Percentiles rank a stretch among this genome's conserved stretches.
Conservation (phyloP, 2,797 vertebrate genomes). For the Bradypus variegatus region DNA sequence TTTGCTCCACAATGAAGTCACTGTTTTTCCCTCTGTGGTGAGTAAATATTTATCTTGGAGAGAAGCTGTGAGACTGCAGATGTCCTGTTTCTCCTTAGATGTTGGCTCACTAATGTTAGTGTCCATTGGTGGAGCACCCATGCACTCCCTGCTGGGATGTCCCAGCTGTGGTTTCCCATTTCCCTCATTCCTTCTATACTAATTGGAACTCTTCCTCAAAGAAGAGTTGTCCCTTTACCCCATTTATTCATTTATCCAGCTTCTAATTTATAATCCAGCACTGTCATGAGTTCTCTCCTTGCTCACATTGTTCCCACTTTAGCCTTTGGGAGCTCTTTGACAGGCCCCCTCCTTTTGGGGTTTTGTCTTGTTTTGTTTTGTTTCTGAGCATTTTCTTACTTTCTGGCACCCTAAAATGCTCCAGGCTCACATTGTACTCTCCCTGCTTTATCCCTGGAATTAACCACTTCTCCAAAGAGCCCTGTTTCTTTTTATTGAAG, state of each 20-base stretch:
- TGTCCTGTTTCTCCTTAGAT: not conserved
- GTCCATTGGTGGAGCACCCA: accelerated
- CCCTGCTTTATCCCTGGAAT: not conserved
- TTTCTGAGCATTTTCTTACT: not conserved
- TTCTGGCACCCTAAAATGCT: not conserved
- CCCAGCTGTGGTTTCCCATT: not conserved
- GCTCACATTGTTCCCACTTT: not conserved
- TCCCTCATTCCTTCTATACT: not conserved
- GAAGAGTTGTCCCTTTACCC: not conserved
- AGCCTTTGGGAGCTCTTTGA: not conserved
- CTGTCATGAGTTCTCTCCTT: not conserved
- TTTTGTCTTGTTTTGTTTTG: not conserved
- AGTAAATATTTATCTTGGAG: not conserved
- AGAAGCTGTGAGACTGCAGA: not conserved
- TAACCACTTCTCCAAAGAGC: not conserved
- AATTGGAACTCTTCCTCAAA: not conserved
- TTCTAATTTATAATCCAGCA: not conserved
- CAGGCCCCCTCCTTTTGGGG: not conserved
- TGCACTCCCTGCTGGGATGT: too few relatives aligned
- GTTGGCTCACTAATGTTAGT: not conserved
- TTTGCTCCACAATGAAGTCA: not conserved
- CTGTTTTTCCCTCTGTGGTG: not conserved
- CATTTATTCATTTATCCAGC: not conserved
- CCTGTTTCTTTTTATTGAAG: not conserved
- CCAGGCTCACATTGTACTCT: not conserved